Conservation (phyloP, 2,888 invertebrate species). For the Aspidiotus destructor region DNA sequence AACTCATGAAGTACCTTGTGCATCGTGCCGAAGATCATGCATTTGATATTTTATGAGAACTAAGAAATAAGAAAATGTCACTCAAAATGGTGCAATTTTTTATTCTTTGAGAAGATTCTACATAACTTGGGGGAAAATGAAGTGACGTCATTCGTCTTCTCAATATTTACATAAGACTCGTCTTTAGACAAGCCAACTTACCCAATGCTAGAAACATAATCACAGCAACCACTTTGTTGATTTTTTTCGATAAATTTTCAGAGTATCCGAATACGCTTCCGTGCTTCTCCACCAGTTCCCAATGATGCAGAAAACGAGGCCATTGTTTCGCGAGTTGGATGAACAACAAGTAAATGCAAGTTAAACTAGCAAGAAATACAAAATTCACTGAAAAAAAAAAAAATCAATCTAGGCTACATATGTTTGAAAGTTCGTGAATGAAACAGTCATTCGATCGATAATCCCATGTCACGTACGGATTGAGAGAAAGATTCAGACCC, state of each 20-base stretch:
- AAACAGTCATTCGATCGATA: not conserved
- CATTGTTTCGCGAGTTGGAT: constrained; percentile 48
- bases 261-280: constrained; percentile 41
- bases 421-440: not conserved
- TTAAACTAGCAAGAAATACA: constrained; percentile 50
- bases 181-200: constrained; percentile 34
- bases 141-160: too few species aligned
- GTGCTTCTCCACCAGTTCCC: constrained; percentile 41
- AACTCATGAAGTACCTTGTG: too few species aligned
- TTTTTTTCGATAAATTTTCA: constrained; percentile 39
- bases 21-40: too few species aligned
- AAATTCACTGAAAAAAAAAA: constrained; percentile 42
- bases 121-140: too few species aligned
- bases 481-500: too few species aligned
- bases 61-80: too few species aligned
- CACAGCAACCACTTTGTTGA: constrained; percentile 39
- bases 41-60: too few species aligned
- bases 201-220: constrained; percentile 41
- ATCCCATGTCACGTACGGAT: too few species aligned
- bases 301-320: constrained; percentile 45
- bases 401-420: constrained; percentile 4
- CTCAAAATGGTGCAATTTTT: too few species aligned
- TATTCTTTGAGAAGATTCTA: too few species aligned
- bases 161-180: too few species aligned
- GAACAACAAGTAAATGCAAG: constrained; percentile 48